phyloP scores from a whole-genome alignment of 2,797 vertebrate species.

The Pitangus sulphuratus region DNA sequence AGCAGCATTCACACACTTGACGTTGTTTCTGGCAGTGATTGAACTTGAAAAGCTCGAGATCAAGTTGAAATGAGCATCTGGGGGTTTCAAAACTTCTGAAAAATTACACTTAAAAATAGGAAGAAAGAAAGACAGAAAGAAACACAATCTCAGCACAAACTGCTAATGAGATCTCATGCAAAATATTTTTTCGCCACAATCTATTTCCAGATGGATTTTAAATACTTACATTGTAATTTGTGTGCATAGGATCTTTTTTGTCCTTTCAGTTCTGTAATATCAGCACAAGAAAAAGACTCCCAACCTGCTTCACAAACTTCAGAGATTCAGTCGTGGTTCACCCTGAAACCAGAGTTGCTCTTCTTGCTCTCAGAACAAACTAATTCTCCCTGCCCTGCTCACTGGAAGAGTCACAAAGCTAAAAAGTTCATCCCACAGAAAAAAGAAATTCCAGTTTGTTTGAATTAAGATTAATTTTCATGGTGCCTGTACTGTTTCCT shows the following conservation, averaged over 20 bases:
- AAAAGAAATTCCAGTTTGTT: conserved; percentile 31
- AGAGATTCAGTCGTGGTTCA: background rate
- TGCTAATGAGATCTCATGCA: conserved; percentile 48
- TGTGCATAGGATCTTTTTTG: background rate
- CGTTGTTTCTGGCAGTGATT: background rate
- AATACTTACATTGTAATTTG: conserved; percentile 3
- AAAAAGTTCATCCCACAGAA: conserved; percentile 6
- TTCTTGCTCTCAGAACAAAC: background rate
- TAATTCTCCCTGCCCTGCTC: background rate
- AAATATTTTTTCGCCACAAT: background rate
- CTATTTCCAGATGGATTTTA: conserved; percentile 35
- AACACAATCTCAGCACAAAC: conserved; percentile 43
- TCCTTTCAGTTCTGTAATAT: background rate
- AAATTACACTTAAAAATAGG: conserved; percentile 51
- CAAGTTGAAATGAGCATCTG: conserved; percentile 53
- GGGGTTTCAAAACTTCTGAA: conserved; percentile 33
- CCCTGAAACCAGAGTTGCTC: background rate
- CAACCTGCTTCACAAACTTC: background rate
- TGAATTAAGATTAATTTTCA: background rate
- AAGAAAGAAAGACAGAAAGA: background rate
- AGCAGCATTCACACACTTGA: background rate
- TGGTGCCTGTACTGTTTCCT: background rate
- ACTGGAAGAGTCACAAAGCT: background rate
- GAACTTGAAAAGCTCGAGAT: conserved; percentile 39
- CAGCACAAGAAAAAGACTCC: background rate